Conservation (phyloP, 2,797 vertebrate species). For the Acanthurus lineatus region DNA sequence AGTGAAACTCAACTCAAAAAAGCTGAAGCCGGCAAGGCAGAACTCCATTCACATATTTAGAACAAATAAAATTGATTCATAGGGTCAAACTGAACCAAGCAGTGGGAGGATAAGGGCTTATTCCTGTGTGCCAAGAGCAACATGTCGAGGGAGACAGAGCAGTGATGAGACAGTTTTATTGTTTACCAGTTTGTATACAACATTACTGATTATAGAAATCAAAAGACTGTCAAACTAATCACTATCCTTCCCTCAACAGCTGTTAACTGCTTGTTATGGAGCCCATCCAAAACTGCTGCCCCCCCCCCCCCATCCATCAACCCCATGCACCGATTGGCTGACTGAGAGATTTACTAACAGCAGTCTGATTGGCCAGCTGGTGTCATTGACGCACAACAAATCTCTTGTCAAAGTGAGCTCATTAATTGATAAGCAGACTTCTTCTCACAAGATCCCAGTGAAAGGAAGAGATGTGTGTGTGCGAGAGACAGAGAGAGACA, state of each 20-base stretch:
- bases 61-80: conserved; percentile 41
- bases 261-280: conserved; percentile 24
- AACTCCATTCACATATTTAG: conserved; percentile 36
- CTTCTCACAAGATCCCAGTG: conserved; percentile 32
- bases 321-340: conserved; percentile 19
- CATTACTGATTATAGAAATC: conserved; percentile 3
- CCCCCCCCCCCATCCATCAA: conserved; percentile 6
- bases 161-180: background rate
- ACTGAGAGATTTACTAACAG: conserved; percentile 34
- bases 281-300: conserved; percentile 10
- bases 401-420: conserved; percentile 62
- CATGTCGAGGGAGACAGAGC: conserved; percentile 5
- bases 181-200: background rate
- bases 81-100: conserved; percentile 30
- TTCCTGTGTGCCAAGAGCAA: conserved; percentile 8
- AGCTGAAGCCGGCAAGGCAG: conserved; percentile 9
- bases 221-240: conserved; percentile 19
- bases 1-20: conserved; percentile 5
- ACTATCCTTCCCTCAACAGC: background rate
- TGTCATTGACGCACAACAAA: conserved; percentile 66
- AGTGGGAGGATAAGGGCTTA: conserved; percentile 12
- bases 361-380: conserved; percentile 54
- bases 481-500: conserved; percentile 15
- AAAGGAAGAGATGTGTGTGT: background rate
- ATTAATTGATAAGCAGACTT: conserved; percentile 65